Conservation (phyloP, 2,888 invertebrate species). For the Allygus modestus region DNA sequence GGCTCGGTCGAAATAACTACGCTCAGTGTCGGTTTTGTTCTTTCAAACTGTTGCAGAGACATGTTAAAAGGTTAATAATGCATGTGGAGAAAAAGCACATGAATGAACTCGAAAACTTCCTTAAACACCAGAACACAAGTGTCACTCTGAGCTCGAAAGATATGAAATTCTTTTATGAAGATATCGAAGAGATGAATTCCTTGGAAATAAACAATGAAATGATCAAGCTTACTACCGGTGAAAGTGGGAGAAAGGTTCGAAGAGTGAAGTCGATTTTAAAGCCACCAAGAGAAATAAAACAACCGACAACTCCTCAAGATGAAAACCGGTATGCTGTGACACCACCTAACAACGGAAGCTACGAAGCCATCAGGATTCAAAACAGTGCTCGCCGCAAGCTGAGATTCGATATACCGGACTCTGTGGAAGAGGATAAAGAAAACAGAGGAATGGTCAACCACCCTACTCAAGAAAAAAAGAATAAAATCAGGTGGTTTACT, state of each 20-base stretch:
- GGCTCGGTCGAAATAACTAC: constrained; percentile 65
- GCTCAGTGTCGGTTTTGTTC: constrained; percentile 70
- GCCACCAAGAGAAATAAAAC: constrained; percentile 30
- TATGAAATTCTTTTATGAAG: constrained; percentile 62
- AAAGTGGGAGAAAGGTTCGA: constrained; percentile 3
- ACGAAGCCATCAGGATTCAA: constrained; percentile 45
- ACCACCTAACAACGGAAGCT: constrained; percentile 53
- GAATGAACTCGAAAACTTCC: constrained; percentile 68
- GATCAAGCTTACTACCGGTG: neutral
- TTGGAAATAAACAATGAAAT: constrained; percentile 39
- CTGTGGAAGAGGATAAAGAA: constrained; percentile 59
- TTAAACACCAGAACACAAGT: constrained; percentile 66
- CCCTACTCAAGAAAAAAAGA: constrained; percentile 55
- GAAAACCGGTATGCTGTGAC: neutral
- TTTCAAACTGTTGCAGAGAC: constrained; percentile 68
- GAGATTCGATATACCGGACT: constrained; percentile 68
- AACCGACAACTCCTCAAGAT: constrained; percentile 31
- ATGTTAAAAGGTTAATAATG: constrained; percentile 68
- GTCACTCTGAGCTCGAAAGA: constrained; percentile 65
- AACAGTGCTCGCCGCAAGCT: constrained; percentile 66
- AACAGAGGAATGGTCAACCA: constrained; percentile 53
- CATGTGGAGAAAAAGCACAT: constrained; percentile 71
- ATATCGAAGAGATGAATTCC: constrained; percentile 25
- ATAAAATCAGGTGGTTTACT: constrained; percentile 59
- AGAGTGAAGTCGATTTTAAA: constrained; percentile 62